Conservation (phyloP, 2,797 vertebrate genomes). For the Falco rusticolus region DNA sequence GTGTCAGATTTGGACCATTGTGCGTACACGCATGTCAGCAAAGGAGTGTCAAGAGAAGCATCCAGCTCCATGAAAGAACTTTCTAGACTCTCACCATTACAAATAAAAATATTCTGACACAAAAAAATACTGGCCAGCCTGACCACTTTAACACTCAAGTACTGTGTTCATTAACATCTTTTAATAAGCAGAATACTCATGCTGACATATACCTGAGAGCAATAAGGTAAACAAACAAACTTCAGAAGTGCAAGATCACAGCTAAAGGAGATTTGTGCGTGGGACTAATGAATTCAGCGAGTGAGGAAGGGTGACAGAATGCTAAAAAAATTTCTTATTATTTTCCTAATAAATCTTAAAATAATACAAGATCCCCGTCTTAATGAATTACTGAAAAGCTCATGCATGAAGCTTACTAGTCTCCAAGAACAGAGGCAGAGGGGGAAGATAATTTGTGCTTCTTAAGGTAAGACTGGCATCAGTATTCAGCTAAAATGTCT, state of each 20-base stretch:
- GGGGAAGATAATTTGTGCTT: neutral
- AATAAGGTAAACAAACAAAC: neutral
- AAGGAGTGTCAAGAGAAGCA: neutral
- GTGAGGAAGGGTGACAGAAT: neutral
- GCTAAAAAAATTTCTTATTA: neutral
- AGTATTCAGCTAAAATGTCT: neutral
- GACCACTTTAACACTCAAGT: neutral
- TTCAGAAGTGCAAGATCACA: neutral
- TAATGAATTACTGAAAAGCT: neutral
- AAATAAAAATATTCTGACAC: neutral
- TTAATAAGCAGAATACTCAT: neutral
- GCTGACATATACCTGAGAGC: neutral
- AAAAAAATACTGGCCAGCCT: neutral
- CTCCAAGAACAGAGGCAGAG: neutral
- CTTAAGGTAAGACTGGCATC: neutral
- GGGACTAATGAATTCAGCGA: neutral
- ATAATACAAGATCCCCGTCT: neutral
- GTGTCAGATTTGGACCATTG: neutral
- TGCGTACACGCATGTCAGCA: neutral
- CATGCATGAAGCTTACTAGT: neutral
- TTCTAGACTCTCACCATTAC: neutral
- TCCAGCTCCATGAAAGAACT: neutral
- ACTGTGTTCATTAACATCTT: neutral
- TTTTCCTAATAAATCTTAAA: conserved; percentile 2
- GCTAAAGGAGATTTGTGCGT: neutral